Percentiles rank a stretch among this genome's conserved stretches.
Conservation (phyloP, 64 coral and sea anemone species). For the Montipora sp. region DNA sequence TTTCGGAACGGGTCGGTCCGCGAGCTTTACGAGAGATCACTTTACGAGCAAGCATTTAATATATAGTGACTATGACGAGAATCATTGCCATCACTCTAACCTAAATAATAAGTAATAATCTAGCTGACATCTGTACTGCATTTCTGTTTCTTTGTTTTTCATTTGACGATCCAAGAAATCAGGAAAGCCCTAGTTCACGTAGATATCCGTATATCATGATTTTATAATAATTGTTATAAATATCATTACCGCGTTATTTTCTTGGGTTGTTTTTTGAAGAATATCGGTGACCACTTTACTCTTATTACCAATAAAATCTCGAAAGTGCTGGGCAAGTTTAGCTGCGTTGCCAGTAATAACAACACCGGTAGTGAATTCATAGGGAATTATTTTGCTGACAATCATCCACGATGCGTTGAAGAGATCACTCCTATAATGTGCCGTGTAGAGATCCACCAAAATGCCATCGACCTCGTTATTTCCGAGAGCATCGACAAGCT, state of each 20-base stretch:
- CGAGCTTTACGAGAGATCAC: too few relatives aligned
- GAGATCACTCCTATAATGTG: conserved; percentile 57
- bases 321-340: conserved; percentile 26
- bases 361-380: conserved; percentile 50
- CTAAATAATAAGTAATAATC: too few relatives aligned
- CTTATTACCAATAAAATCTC: conserved; percentile 34
- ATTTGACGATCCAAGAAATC: too few relatives aligned
- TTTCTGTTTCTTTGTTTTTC: too few relatives aligned
- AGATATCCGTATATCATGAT: too few relatives aligned
- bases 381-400: conserved; percentile 38
- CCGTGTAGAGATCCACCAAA: conserved; percentile 65
- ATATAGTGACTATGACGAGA: too few relatives aligned
- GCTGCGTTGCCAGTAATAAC: conserved; percentile 35
- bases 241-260: not conserved
- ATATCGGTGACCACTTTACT: conserved; percentile 9
- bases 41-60: too few relatives aligned
- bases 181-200: too few relatives aligned
- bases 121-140: too few relatives aligned
- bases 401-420: conserved; percentile 64
- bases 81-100: too few relatives aligned
- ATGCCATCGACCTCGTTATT: conserved; percentile 43
- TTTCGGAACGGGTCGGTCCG: too few relatives aligned
- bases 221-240: too few relatives aligned
- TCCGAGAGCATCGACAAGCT: conserved; percentile 29
- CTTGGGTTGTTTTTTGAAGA: conserved; percentile 25